Evolutionary conservation across 2,888 invertebrate genomes (phyloP), one percentile per base, ranked within the genome.

Genomic region (Archips xylosteana): DNA sequence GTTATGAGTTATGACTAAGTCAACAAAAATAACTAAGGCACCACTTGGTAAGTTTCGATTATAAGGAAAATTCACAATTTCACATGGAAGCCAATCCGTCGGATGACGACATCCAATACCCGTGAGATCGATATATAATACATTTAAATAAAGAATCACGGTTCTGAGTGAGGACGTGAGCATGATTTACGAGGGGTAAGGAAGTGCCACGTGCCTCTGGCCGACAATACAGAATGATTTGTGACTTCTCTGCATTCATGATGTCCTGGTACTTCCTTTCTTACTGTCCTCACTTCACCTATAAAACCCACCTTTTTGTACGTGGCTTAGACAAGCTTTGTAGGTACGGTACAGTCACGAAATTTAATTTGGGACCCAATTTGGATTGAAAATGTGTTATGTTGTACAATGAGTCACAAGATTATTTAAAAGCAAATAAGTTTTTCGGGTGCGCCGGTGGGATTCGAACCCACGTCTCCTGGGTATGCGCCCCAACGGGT

Each of bases 181-280:
- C 60, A 69, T 69, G 69, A 73, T 69, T 69, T 60, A 74, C 63
- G 39, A 13, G 47, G 59, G 69, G 69, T 15, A 64, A 61, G 64
- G 51, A 69, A 68, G 71, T 61, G 71, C 8, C 60, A 70, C 61
- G 71, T 49, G 63, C 67, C 62, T 62, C 67, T 68, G 57, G 49
- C 32, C 57, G 57, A 57, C 57, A 57, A 49, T 32, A 63, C 54
- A 39, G 49, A 61, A 74, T 69, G 73, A 68, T 69, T 74, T 64
- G 69, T 74, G 64, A 42, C 49, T 34, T 63, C 60, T 69, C 15
- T 64, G 51, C 64, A 69, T 73, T 68, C 67, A 72, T 67, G 62
- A 32, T 34, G 47, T 15, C 68, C 57, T 59, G 47, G 59, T 68
- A 63, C 68, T 68, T 63, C 68, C 57, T 23, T 45, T 15, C 36